Evolutionary conservation across 2,888 invertebrate genomes (phyloP).

Genomic region (Tipula unca): DNA sequence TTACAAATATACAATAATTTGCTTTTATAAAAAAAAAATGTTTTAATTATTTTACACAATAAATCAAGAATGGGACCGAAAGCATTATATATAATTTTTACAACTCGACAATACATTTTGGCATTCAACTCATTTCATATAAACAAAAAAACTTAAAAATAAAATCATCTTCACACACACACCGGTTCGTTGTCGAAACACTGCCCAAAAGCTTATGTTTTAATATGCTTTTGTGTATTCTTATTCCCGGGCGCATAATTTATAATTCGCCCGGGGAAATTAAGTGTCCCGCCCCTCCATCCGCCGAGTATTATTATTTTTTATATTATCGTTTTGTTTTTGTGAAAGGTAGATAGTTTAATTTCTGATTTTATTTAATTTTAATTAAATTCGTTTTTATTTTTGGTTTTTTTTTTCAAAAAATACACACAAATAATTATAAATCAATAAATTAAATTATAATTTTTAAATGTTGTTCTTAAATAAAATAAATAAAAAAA

Average conservation of each 20-base stretch:
- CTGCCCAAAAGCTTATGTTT: neutral
- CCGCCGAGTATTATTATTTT: slow-evolving; percentile 3
- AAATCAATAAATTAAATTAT: neutral
- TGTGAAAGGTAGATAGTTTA: neutral
- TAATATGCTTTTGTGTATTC: neutral
- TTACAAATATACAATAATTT: neutral
- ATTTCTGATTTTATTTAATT: neutral
- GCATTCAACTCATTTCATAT: neutral
- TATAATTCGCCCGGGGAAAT: neutral
- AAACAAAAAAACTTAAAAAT: too few relatives aligned
- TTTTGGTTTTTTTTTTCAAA: neutral
- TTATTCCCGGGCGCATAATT: neutral
- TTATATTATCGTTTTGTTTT: neutral
- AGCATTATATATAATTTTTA: neutral
- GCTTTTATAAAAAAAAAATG: neutral
- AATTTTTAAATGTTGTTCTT: neutral
- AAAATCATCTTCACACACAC: too few relatives aligned
- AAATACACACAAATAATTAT: neutral
- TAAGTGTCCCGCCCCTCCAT: neutral
- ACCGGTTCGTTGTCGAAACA: neutral
- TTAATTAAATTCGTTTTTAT: too few relatives aligned
- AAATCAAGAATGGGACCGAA: neutral
- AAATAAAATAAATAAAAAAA: neutral
- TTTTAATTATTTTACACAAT: neutral
- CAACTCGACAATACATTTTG: neutral